Evolutionary conservation across 2,113 vertebrate genomes (phyloP), one percentile per base, ranked within the genome.

Genomic region (Romanogobio albipinnatus): DNA sequence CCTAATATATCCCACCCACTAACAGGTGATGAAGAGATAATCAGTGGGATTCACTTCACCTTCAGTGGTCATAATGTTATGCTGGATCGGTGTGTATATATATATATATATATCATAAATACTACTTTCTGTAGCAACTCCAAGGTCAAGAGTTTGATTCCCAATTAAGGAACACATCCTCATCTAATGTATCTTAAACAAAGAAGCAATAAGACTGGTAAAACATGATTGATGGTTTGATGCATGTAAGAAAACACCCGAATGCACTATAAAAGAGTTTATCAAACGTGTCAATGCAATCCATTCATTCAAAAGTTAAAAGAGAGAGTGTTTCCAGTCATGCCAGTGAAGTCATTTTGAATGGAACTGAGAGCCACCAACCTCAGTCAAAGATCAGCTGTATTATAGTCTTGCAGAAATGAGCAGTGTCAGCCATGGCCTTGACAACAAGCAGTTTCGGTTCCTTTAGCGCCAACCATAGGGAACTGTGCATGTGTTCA

Each of bases 381-480:
- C 19, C 51, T 59, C 53, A 59, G 75, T 39, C 13, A 75, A 4
- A 51, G 45, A 75, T 53, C 29, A 68, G 64, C 29, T 68, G 66
- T 43, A n/a, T 43, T n/a, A 11, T 36, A 11, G 68, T 24, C 22
- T 4, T 61, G 58, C n/a, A 70, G 19, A 70, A 70, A 9, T 39
- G 45, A 45, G 17, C 17, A 47, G 39, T 47, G 6, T 56, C 19
- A 51, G 45, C 15, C 11, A 36, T 24, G 56, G 33, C 33, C 19
- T 43, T 62, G 11, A 51, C 22, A 81, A 81, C 66, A 49, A 70
- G 19, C 15, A 47, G 59, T 86, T 82, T 86, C 81, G 26, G 43
- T 86, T 84, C 80, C 74, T 78, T 51, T 51, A 43, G 49, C 26
- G 39, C 49, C 51, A 80, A n/a, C 33, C 59, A 51, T 43, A 39